These are phyloP conservation scores for Vulpes ferrilata DNA, from an alignment of 2,113 vertebrate genomes.

Conservation along the genomic window DNA sequence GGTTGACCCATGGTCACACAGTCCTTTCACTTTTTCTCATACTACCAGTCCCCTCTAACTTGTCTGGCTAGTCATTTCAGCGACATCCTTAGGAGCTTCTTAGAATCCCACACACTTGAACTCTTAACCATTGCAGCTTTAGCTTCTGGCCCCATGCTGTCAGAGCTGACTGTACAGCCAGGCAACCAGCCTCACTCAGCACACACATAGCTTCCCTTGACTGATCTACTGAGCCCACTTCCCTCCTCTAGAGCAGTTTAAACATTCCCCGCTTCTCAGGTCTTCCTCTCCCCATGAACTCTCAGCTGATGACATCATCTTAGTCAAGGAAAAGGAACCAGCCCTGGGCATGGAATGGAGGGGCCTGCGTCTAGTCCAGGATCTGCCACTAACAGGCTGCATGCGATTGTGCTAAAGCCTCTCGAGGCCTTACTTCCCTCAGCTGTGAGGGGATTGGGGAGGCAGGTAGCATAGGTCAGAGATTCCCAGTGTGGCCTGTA, in stretches of 20 bases:
- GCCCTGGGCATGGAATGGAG: background rate
- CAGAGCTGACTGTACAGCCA: background rate
- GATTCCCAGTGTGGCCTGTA: background rate
- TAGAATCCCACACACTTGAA: background rate
- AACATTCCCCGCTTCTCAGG: background rate
- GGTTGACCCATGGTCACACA: background rate
- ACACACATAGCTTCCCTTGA: background rate
- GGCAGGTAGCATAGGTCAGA: background rate
- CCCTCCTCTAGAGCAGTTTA: background rate
- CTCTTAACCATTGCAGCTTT: constrained; percentile 1
- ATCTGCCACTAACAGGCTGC: background rate
- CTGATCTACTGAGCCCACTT: background rate
- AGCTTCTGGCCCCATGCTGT: background rate
- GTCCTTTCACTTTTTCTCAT: background rate
- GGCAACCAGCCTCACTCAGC: background rate
- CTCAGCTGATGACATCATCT: background rate
- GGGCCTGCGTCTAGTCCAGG: background rate
- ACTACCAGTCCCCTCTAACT: background rate
- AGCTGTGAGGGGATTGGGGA: no score
- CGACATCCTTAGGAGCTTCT: background rate
- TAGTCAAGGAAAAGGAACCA: constrained; percentile 9
- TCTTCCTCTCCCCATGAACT: background rate
- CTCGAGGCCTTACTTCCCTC: background rate
- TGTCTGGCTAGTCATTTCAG: background rate
- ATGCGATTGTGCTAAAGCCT: background rate